Base-by-base conservation (phyloP, 2,888 invertebrate species). In the Eledona agricola region DNA sequence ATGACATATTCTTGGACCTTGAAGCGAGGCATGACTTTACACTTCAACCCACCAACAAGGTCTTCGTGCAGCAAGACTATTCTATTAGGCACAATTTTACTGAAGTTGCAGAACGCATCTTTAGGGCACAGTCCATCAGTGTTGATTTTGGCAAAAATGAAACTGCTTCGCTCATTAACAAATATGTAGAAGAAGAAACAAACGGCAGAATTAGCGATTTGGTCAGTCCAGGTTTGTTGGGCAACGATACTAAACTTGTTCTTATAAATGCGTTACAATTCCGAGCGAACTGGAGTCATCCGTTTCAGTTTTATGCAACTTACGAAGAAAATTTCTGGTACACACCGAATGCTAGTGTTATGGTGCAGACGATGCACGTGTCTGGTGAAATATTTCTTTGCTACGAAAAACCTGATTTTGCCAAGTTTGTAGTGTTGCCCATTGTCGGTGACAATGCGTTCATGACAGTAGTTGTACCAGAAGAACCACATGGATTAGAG, bases 191-290 rank as follows among this genome's bases (percentile, higher is more conserved):
- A 16, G 20, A 25, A 7, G 26, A 20, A 3, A 47, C 47, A 3
- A 89, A 67, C 74, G 80, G 37, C 13, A 47, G 29, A 13, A 47
- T 47, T 13, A 23, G 9, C 9, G 22, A 47, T 20, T 37, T 47
- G 22, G 12, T 47, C 5, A 20, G 16, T 28, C 10, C 35, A 58
- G 22, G 42, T 38, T 23, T n/a, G n/a, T 11, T 42, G 15, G 10
- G 6, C 11, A 17, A 42, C 29, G n/a, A 16, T 6, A 32, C 32
- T 10, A 11, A 15, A 13, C 1, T 16, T 1, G 4, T 45, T 6
- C 6, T 45, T 1, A n/a, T 45, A 4, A 45, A 34, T 11, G 32
- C 32, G 65, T 15, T 45, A 3, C 16, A 16, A 7, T 25, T 45
- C 9, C 22, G 9, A 3, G 45, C 16, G 4, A 34, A 45, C 7